Base-by-base conservation (phyloP, 2,888 invertebrate species). In the Onchidella celtica region DNA sequence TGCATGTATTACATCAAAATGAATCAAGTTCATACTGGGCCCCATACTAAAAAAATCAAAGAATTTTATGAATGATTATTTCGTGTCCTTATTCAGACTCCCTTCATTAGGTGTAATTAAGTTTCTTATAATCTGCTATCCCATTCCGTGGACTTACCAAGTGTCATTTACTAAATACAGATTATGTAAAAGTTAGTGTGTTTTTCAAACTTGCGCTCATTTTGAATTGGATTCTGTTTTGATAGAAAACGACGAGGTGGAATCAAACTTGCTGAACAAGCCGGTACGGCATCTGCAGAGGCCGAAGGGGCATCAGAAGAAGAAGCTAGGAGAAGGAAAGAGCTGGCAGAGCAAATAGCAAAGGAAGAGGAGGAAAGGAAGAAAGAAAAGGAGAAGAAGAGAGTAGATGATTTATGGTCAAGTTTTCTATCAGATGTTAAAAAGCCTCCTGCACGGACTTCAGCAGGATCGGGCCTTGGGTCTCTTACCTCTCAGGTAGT, bases 371-470 rank as follows among this genome's bases (percentile, higher is more conserved):
- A 86, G 34, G 84, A 74, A 24, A 90, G 86, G 84, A 91, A 90
- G 79, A 88, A 88, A 68, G 90, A 89, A 61, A 86, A 88, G 59
- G 91, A 91, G 76, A 92, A 92, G 85, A 91, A 92, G 80, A 89
- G 87, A 81, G 89, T 90, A 3, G 91, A 93, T 84, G 88, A 90
- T 72, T 84, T 93, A 34, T 93, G 93, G 93, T 89, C 92, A 6
- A 92, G 91, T 82, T 93, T 93, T 85, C 84, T 92, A 85, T 86
- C 92, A n/a, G 93, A 92, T 85, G 91, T 92, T 55, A 91, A 89
- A 79, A 90, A 87, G 76, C 65, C 82, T n/a, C 75, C 84, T 17
- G 85, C 36, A 82, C 83, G 57, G 11, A 76, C 38, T 4, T 38
- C 47, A 57, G 4, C 69, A 36, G 38, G 61, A 14, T 76, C 55